A percentile compares a stretch with the other conserved stretches of the same genome.
Conservation (phyloP, 2,888 invertebrate genomes). For the Mythimna pallens region DNA sequence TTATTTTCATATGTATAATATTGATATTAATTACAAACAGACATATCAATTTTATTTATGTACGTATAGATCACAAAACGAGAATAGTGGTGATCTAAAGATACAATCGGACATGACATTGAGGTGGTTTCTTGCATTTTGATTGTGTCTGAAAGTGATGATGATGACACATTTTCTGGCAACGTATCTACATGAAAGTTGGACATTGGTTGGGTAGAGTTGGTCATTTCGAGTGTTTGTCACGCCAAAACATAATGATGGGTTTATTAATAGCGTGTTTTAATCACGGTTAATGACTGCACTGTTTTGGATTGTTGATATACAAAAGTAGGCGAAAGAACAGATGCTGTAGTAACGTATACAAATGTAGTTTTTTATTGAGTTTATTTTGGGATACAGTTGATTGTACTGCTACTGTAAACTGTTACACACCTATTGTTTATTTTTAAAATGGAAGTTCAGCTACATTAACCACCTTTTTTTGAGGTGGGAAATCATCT, state of each 20-base stretch:
- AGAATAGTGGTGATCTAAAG: slow-evolving; percentile 72
- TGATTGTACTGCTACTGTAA: slow-evolving; percentile 50
- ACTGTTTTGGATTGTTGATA: slow-evolving; percentile 32
- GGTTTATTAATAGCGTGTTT: slow-evolving; percentile 28
- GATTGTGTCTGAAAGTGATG: slow-evolving; percentile 40
- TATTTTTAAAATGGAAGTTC: slow-evolving; percentile 24
- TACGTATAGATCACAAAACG: slow-evolving; percentile 58
- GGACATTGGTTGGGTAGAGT: neutral
- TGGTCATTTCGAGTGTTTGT: slow-evolving; percentile 31
- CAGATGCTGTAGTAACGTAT: slow-evolving; percentile 46
- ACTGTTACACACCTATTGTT: slow-evolving; percentile 33
- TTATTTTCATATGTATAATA: no score
- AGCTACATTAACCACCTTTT: slow-evolving; percentile 3
- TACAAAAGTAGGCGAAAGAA: slow-evolving; percentile 38
- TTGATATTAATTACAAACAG: no score
- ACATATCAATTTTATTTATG: no score
- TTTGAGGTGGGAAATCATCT: no score
- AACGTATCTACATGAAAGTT: slow-evolving; percentile 36
- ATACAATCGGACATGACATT: slow-evolving; percentile 67
- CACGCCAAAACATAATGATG: slow-evolving; percentile 53
- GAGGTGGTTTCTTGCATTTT: slow-evolving; percentile 51
- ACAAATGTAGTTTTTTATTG: slow-evolving; percentile 46
- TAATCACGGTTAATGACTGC: slow-evolving; percentile 39
- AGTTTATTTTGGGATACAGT: slow-evolving; percentile 57
- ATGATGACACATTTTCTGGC: slow-evolving; percentile 62